Conservation (phyloP, 2,888 invertebrate species). For the Epistrophe eligans region DNA sequence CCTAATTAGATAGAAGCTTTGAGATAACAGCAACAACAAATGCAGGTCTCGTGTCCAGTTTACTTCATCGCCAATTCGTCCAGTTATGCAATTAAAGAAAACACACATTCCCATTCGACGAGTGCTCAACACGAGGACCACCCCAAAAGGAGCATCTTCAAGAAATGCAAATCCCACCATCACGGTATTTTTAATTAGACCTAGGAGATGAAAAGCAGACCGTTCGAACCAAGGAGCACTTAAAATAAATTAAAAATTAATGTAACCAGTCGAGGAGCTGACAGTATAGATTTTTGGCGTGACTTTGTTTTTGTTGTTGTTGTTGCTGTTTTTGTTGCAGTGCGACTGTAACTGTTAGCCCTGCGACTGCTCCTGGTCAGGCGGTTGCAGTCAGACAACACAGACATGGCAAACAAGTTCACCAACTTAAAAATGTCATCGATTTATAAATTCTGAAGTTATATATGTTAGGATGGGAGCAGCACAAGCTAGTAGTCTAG, state of each 20-base stretch:
- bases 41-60: conserved; percentile 33
- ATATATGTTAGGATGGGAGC: conserved; percentile 11
- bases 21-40: conserved; percentile 34
- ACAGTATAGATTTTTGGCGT: conserved; percentile 75
- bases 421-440: conserved; percentile 71
- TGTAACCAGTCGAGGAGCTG: conserved; percentile 74
- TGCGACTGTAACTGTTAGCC: conserved; percentile 1
- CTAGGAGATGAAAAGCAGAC: conserved; percentile 30
- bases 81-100: conserved; percentile 74
- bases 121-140: conserved; percentile 54
- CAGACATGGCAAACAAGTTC: conserved; percentile 65
- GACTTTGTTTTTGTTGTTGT: conserved; percentile 40
- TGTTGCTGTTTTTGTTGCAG: background rate
- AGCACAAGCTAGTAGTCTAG: conserved; percentile 53
- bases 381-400: background rate
- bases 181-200: conserved; percentile 64
- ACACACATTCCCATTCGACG: conserved; percentile 64
- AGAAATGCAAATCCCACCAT: conserved; percentile 65
- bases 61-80: conserved; percentile 30
- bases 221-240: conserved; percentile 51
- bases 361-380: background rate
- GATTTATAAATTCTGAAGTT: conserved; percentile 44
- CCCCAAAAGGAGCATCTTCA: conserved; percentile 59
- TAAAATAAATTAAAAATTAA: conserved; percentile 76
- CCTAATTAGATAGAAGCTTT: conserved; percentile 63